A percentile compares a stretch with the other conserved stretches of the same genome.
Conservation (phyloP, 1,140 invertebrate genomes). For the Platyura marginata region DNA sequence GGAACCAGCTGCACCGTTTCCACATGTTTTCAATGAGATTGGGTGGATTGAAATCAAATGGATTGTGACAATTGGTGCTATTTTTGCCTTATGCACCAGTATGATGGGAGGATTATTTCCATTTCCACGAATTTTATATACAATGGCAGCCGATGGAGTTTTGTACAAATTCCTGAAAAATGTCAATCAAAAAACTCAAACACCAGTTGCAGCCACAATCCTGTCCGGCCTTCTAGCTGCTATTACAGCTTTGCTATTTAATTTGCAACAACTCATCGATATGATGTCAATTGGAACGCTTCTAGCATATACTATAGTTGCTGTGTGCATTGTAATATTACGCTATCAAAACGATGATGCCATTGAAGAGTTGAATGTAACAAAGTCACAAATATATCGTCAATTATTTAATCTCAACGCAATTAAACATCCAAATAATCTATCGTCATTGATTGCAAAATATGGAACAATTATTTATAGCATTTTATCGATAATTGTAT, state of each 20-base stretch:
- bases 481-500: background rate
- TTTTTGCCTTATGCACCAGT: conserved; percentile 59
- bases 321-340: conserved; percentile 72
- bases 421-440: conserved; percentile 30
- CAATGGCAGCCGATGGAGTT: conserved; percentile 77
- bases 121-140: conserved; percentile 68
- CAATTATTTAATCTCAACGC: conserved; percentile 37
- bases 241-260: conserved; percentile 71
- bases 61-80: conserved; percentile 72
- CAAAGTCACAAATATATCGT: conserved; percentile 12
- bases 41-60: conserved; percentile 53
- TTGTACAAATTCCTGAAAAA: conserved; percentile 54
- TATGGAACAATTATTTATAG: conserved; percentile 32
- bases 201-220: conserved; percentile 64
- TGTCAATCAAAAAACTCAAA: conserved; percentile 54
- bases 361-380: conserved; percentile 23
- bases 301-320: conserved; percentile 82
- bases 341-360: conserved; percentile 31
- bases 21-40: conserved; percentile 55
- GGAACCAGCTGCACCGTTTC: conserved; percentile 66
- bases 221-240: conserved; percentile 56
- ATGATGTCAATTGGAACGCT: conserved; percentile 97
- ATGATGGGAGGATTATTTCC: conserved; percentile 81
- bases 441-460: conserved; percentile 38
- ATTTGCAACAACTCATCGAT: conserved; percentile 74